Base-by-base conservation (phyloP, 2,888 invertebrate genomes). In the Prosapia bicincta region DNA sequence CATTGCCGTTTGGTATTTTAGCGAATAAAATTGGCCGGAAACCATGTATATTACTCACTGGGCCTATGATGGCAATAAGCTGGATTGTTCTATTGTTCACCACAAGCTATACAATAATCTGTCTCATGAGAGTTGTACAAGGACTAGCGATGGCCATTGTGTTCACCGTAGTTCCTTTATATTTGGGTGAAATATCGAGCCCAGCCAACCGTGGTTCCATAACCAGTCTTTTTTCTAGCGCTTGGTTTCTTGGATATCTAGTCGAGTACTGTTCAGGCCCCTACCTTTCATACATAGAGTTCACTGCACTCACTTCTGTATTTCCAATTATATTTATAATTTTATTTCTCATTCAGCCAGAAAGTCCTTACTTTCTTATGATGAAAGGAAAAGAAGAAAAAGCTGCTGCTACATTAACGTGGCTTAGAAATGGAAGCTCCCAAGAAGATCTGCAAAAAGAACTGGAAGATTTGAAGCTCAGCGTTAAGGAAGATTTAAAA, bases 101-200 rank as follows among this genome's bases (percentile, higher is more conserved):
- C 66, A 72, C 77, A 30, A 68, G 71, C 43, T 43, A 71, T 1
- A 71, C 72, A 24, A 68, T 76, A 38, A 73, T 81, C 13, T 81
- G 78, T 76, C 26, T 80, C 26, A 80, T 79, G 25, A 78, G 81
- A 28, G 76, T 81, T 32, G 69, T 81, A 25, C 79, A 79, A 24
- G 81, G 81, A 38, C 70, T 80, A 26, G 79, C 79, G 71, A 77
- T 80, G 5, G 81, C 80, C n/a, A 77, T 80, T 43, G 79, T 78
- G 20, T 80, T 79, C 69, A 81, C 81, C 9, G 79, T 81, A 25
- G 80, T 78, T 13, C 80, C 81, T 5, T 78, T 80, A 15, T 81
- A 81, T 75, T 72, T 81, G 69, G 81, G 81, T 6, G 81, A 81
- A 76, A 81, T 81, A 32, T 78, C 81, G 9, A 80, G 79, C 24